phyloP scores from a whole-genome alignment of 2,797 vertebrate genomes.

The Pipistrellus nathusii region DNA sequence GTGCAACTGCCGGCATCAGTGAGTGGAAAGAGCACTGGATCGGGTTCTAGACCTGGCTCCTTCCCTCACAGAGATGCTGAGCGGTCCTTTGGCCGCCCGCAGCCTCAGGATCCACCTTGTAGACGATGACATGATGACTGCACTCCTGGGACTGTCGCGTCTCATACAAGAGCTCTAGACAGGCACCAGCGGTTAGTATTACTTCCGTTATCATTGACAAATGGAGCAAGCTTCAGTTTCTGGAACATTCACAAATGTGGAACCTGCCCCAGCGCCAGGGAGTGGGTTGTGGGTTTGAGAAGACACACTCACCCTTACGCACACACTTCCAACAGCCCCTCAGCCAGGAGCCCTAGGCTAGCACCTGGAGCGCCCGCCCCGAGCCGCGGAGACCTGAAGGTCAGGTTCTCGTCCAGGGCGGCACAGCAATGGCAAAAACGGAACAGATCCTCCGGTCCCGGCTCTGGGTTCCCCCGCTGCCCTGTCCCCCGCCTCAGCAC shows the following conservation, averaged over 20 bases:
- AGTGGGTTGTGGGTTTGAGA: neutral
- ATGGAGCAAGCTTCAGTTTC: neutral
- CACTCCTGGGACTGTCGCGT: neutral
- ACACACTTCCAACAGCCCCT: neutral
- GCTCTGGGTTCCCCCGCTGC: neutral
- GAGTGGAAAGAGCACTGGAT: neutral
- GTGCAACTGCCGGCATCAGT: neutral
- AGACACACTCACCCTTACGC: neutral
- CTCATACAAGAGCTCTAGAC: neutral
- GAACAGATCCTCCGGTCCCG: neutral
- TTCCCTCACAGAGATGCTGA: neutral
- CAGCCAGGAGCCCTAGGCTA: neutral
- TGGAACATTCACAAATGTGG: neutral
- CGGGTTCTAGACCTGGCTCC: neutral
- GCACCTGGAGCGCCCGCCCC: neutral
- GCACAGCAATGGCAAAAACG: neutral
- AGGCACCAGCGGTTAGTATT: neutral
- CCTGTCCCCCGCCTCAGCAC: neutral
- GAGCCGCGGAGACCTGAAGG: neutral
- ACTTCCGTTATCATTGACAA: slow-evolving; percentile 2
- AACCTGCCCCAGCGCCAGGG: neutral
- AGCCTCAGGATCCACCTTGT: neutral
- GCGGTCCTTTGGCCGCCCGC: neutral
- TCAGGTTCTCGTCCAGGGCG: neutral
- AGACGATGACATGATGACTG: neutral